Evolutionary conservation across 2,888 invertebrate genomes (phyloP).

Genomic region (Drosophila antonietae): DNA sequence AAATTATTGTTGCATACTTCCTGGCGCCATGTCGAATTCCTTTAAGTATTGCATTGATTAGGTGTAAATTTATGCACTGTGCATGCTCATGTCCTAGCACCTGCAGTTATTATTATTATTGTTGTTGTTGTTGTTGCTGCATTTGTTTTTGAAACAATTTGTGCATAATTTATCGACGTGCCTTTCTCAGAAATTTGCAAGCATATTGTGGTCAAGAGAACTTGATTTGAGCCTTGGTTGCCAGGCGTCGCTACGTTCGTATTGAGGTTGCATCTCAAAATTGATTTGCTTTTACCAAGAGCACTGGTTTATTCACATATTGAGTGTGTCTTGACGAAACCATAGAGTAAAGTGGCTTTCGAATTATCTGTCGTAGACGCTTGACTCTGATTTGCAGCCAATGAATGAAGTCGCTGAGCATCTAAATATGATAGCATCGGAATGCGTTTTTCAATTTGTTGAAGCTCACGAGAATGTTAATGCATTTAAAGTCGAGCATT

Average conservation of each 20-base stretch:
- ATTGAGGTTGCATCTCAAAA: conserved; percentile 33
- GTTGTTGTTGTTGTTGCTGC: conserved; percentile 14
- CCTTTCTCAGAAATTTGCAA: conserved; percentile 18
- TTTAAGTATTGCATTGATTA: conserved; percentile 73
- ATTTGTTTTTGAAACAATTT: conserved; percentile 19
- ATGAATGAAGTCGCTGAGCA: not conserved
- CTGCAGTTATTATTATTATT: conserved; percentile 8
- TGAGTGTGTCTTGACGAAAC: not conserved
- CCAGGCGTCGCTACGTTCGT: not conserved
- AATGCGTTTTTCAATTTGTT: not conserved
- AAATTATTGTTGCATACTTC: conserved; percentile 44
- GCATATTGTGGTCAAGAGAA: conserved; percentile 30
- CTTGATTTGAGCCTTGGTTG: conserved; percentile 38
- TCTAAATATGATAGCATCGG: not conserved
- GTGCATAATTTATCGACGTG: conserved; percentile 49
- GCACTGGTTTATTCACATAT: not conserved
- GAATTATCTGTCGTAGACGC: not conserved
- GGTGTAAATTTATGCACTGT: conserved; percentile 75
- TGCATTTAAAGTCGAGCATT: too few species aligned
- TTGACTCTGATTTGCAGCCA: not conserved
- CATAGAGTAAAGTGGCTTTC: conserved; percentile 1
- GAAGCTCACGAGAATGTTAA: too few species aligned
- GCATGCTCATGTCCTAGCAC: conserved; percentile 25
- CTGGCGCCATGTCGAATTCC: conserved; percentile 56
- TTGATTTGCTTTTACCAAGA: conserved; percentile 12